A percentile compares a stretch with the other conserved stretches of the same genome.
Evolutionary conservation across 2,888 invertebrate species (phyloP).

Genomic region (Cabera pusaria): DNA sequence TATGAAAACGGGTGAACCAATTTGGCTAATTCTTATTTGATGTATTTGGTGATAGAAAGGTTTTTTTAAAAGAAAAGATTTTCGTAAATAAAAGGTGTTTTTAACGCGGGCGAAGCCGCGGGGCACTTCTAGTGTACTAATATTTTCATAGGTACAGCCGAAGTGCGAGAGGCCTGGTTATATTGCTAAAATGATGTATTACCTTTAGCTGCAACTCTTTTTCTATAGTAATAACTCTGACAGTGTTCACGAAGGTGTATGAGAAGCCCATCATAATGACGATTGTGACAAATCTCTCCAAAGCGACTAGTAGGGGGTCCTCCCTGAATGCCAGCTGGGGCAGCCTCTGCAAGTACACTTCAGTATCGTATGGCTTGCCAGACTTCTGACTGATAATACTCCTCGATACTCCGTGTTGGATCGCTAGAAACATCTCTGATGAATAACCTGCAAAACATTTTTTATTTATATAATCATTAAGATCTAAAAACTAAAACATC

Average conservation of each 20-base stretch:
- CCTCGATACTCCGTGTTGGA: conserved; percentile 70
- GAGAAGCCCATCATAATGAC: conserved; percentile 92
- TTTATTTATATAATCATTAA: too few species aligned
- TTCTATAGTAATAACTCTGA: conserved; percentile 89
- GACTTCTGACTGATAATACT: conserved; percentile 66
- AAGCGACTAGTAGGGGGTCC: conserved; percentile 86
- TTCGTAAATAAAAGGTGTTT: too few species aligned
- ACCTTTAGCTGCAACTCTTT: conserved; percentile 91
- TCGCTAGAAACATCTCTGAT: conserved; percentile 69
- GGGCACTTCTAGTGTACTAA: too few species aligned
- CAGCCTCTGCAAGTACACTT: conserved; percentile 84
- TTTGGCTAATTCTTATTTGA: too few species aligned
- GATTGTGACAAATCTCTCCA: conserved; percentile 88
- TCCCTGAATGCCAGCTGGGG: conserved; percentile 88
- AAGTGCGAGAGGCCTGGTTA: too few species aligned
- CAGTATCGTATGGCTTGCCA: conserved; percentile 55
- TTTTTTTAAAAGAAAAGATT: too few species aligned
- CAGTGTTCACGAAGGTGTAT: conserved; percentile 91
- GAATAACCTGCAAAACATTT: conserved; percentile 68
- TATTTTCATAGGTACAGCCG: too few species aligned
- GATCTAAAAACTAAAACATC: too few species aligned
- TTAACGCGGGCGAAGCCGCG: too few species aligned
- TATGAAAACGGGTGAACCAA: too few species aligned
- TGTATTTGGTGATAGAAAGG: too few species aligned
- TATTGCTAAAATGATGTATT: too few species aligned